Conservation (phyloP, 2,888 invertebrate genomes). For the Pristionchus fissidentatus region DNA sequence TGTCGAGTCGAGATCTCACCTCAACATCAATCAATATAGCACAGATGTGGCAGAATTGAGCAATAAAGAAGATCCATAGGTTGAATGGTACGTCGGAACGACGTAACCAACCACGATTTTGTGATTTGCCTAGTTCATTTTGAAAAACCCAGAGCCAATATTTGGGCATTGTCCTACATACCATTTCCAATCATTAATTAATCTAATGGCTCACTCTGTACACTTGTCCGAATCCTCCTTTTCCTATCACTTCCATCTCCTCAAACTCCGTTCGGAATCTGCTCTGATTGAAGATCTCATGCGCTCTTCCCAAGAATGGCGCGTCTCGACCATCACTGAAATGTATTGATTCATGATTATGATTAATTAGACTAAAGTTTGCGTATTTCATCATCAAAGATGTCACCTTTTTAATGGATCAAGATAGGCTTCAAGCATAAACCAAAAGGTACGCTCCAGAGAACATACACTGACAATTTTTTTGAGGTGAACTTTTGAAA, state of each 20-base stretch:
- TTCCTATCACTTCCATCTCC: slow-evolving; percentile 29
- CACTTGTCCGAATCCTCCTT: slow-evolving; percentile 47
- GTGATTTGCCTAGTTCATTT: background rate
- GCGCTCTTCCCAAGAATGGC: background rate
- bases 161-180: background rate
- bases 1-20: slow-evolving; percentile 41
- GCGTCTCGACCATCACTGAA: background rate
- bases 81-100: background rate
- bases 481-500: background rate
- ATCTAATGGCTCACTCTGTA: slow-evolving; percentile 9
- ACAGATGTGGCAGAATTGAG: too few relatives aligned
- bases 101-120: background rate
- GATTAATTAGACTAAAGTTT: background rate
- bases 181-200: background rate
- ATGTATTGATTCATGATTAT: background rate
- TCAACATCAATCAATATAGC: background rate
- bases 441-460: too few relatives aligned
- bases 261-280: slow-evolving; percentile 43
- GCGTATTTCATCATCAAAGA: background rate
- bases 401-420: too few relatives aligned
- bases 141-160: background rate
- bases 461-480: background rate
- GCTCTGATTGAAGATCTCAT: slow-evolving; percentile 14
- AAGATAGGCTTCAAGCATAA: too few relatives aligned
- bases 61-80: too few relatives aligned